Percentiles rank a stretch among this genome's conserved stretches.
These are phyloP conservation scores for Drusus annulatus DNA, from an alignment of 1,140 invertebrate species.

Conservation along the genomic window DNA sequence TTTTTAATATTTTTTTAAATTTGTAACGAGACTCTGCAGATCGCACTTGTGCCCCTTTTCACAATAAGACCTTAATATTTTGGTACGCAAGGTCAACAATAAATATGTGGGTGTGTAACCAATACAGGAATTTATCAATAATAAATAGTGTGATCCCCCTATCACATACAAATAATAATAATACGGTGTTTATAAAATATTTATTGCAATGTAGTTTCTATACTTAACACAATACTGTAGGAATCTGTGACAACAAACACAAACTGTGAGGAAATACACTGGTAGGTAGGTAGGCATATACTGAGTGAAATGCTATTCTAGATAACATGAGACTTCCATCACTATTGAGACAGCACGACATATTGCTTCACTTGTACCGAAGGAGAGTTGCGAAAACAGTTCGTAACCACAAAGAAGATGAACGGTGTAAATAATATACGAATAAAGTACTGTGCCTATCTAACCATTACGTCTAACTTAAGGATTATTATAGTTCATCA, in stretches of 20 bases:
- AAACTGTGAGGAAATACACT: too few species aligned
- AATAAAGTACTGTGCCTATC: slow-evolving; percentile 41
- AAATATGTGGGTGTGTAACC: background rate
- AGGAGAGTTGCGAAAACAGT: too few species aligned
- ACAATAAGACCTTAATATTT: slow-evolving; percentile 9
- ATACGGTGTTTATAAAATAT: slow-evolving; percentile 2
- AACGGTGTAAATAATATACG: background rate
- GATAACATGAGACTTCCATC: too few species aligned
- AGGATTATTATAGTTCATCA: slow-evolving; percentile 28
- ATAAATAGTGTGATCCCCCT: slow-evolving; percentile 20
- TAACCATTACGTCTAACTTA: slow-evolving; percentile 43
- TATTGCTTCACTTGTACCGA: too few species aligned
- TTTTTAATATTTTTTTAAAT: too few species aligned
- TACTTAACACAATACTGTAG: slow-evolving; percentile 13
- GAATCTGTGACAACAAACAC: slow-evolving; percentile 9
- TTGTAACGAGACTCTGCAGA: background rate
- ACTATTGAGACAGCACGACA: too few species aligned
- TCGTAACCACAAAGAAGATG: too few species aligned
- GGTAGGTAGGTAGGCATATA: too few species aligned
- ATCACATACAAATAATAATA: background rate
- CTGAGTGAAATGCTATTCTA: too few species aligned
- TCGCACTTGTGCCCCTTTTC: slow-evolving; percentile 12
- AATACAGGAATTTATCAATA: background rate
- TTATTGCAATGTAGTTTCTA: slow-evolving; percentile 1
- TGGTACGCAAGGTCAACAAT: slow-evolving; percentile 5